phyloP scores from a whole-genome alignment of 2,113 vertebrate species.

The Nipponia nippon region DNA sequence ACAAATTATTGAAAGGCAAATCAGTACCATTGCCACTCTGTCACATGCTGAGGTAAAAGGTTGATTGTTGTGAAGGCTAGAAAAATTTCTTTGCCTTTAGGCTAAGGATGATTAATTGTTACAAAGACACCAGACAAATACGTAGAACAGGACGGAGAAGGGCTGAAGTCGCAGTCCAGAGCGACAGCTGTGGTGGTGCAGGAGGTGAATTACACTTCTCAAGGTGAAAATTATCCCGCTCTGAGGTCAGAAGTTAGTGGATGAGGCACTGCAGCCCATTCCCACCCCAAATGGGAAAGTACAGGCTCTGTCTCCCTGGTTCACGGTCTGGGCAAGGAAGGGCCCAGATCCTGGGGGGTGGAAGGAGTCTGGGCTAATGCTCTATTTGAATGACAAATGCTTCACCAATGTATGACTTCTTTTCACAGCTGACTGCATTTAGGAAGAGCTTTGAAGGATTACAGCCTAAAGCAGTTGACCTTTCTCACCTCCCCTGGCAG shows the following conservation, averaged over 20 bases:
- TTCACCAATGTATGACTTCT: not conserved
- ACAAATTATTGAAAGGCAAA: not conserved
- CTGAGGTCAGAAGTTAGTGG: not conserved
- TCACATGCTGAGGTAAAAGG: not conserved
- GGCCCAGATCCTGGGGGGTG: not conserved
- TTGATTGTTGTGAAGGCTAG: not conserved
- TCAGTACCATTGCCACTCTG: not conserved
- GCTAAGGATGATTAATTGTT: slow-evolving; percentile 1
- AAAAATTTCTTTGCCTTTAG: not conserved
- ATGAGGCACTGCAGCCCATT: not conserved
- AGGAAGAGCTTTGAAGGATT: not conserved
- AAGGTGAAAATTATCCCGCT: not conserved
- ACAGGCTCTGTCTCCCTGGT: not conserved
- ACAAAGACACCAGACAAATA: not conserved
- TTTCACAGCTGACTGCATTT: not conserved
- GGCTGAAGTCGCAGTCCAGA: not conserved
- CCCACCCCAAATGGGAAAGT: not conserved
- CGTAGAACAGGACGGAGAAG: not conserved
- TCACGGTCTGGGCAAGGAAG: not conserved
- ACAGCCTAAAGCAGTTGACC: not conserved
- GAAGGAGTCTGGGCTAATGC: not conserved
- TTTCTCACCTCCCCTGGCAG: not conserved
- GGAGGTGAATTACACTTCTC: not conserved
- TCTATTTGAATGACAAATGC: not conserved
- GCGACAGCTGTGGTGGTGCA: not conserved